Conservation (phyloP, 2,113 vertebrate genomes). For the Sebastes schlegelii region DNA sequence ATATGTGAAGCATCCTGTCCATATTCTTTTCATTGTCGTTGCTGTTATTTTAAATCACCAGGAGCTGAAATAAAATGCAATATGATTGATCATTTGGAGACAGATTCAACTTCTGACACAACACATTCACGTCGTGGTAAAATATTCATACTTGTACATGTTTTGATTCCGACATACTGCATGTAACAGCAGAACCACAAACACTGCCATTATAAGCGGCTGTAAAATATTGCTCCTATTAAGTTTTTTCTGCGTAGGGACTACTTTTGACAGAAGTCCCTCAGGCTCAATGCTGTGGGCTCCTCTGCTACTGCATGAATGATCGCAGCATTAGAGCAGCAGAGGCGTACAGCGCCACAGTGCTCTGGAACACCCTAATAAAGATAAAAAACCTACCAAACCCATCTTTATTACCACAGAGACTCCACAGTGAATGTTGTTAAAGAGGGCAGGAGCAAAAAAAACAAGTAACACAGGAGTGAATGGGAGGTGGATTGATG, state of each 20-base stretch:
- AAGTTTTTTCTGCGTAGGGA: conserved; percentile 35
- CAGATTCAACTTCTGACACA: not conserved
- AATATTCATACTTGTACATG: conserved; percentile 4
- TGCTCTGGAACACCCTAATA: conserved; percentile 59
- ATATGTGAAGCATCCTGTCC: conserved; percentile 14
- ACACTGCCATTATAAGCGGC: conserved; percentile 43
- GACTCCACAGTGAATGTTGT: conserved; percentile 45
- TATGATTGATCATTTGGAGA: not conserved
- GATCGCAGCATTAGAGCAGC: conserved; percentile 65
- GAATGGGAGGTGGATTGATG: conserved; percentile 16
- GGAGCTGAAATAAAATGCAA: not conserved
- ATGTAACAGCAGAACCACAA: conserved; percentile 12
- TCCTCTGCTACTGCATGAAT: conserved; percentile 53
- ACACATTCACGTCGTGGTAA: not conserved
- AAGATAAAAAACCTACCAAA: conserved; percentile 62
- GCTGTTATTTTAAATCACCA: conserved; percentile 1
- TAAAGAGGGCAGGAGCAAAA: conserved; percentile 37
- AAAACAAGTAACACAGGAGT: conserved; percentile 31
- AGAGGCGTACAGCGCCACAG: conserved; percentile 17
- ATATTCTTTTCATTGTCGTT: not conserved
- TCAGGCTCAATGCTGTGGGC: conserved; percentile 49
- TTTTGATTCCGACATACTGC: conserved; percentile 10
- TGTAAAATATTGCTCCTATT: conserved; percentile 61
- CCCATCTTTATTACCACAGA: conserved; percentile 54
- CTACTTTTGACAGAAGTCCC: conserved; percentile 51